Evolutionary conservation across 2,113 vertebrate species (phyloP), one percentile per base, ranked within the genome.

Genomic region (Cygnus atratus): DNA sequence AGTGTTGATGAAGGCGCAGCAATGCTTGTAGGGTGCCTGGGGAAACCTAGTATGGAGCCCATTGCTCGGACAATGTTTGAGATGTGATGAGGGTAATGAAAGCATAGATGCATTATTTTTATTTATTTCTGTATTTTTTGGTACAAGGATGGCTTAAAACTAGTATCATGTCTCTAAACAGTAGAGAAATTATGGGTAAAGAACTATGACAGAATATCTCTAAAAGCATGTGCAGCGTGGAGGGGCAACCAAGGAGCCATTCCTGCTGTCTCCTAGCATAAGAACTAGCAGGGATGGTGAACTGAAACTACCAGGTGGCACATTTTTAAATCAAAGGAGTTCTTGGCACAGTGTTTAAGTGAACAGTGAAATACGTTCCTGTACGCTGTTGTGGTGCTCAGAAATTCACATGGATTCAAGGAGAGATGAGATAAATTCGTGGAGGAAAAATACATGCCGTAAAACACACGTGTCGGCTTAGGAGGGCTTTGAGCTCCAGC

Each of bases 381-480:
- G 9, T 41, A 13, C 9, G 3, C 7, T 28, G 39, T 41, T 85
- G 20, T 17, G 35, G 17, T 65, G 58, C 25, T 66, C 54, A 55
- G n/a, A 75, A 62, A 57, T 55, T 85, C 46, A 28, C 5, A 1
- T 12, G 11, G 9, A 6, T 71, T 55, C 55, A 61, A 77, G 70
- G 11, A 76, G 35, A 8, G 10, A 44, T 44, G 35, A 57, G 80
- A 44, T 29, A 68, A 73, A 83, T 73, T 52, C 24, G 43, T 15
- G 21, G n/a, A 58, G 35, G 24, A 68, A 59, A 22, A 85, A 41
- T 18, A 5, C 3, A 6, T 62, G 22, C 68, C 50, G 9, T 79
- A 57, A 65, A 75, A 87, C 8, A 6, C 0, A 0, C 15, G 4
- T 68, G 29, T 10, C 79, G 62, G 10, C 20, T 44, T 4, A 16